These are phyloP conservation scores for Morone saxatilis DNA, from an alignment of 2,113 vertebrate species.

Conservation along the genomic window DNA sequence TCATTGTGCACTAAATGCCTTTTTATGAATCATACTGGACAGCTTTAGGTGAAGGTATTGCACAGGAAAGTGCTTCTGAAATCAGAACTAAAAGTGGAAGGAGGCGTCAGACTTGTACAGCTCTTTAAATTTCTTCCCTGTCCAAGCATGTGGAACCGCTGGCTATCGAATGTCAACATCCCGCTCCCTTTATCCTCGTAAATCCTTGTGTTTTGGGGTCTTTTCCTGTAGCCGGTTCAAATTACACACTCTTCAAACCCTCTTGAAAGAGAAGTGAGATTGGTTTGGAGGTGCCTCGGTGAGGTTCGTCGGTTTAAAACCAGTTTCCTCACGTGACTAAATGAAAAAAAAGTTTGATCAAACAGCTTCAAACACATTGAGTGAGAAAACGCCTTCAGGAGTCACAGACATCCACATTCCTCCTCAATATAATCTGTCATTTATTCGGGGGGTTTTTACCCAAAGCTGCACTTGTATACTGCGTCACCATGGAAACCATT, in stretches of 20 bases:
- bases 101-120: neutral
- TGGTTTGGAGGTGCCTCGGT: neutral
- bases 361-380: neutral
- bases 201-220: neutral
- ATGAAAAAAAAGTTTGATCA: neutral
- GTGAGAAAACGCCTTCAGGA: neutral
- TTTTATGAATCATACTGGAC: neutral
- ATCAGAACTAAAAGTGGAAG: neutral
- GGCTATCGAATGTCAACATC: conserved; percentile 21
- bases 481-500: neutral
- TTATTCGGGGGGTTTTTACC: neutral
- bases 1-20: neutral
- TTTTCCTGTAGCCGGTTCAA: conserved; percentile 5
- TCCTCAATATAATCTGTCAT: neutral
- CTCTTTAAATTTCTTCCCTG: neutral
- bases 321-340: neutral
- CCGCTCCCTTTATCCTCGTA: conserved; percentile 21
- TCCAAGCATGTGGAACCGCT: conserved; percentile 12
- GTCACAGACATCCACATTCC: neutral
- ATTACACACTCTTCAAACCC: conserved; percentile 4
- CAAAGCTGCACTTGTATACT: neutral
- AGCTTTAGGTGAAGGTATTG: neutral
- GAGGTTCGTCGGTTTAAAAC: neutral
- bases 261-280: conserved; percentile 9
- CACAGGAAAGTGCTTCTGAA: neutral